phyloP scores from a whole-genome alignment of 2,797 vertebrate species.

The Lepidocolaptes lacrymiger region DNA sequence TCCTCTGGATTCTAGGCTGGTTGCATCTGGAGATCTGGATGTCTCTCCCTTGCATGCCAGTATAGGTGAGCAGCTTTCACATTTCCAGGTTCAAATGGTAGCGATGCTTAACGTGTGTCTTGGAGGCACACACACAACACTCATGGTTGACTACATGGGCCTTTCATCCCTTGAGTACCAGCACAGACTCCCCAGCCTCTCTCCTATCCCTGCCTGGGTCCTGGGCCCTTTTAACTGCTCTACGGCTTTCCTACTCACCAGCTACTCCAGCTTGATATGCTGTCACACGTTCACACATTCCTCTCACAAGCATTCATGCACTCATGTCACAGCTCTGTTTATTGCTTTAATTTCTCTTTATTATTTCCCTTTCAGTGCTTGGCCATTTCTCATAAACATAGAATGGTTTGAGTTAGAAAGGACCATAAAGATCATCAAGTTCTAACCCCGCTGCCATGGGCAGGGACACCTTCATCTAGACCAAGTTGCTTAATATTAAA shows the following conservation, averaged over 20 bases:
- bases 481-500: not conserved
- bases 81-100: not conserved
- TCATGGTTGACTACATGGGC: too few relatives aligned
- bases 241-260: fast-evolving
- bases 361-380: not conserved
- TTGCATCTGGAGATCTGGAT: not conserved
- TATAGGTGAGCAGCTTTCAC: not conserved
- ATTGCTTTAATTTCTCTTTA: not conserved
- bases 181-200: not conserved
- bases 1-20: not conserved
- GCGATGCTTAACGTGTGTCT: fast-evolving
- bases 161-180: not conserved
- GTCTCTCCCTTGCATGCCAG: fast-evolving
- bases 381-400: not conserved
- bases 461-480: not conserved
- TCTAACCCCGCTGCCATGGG: not conserved
- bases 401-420: not conserved
- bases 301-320: not conserved
- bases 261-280: not conserved
- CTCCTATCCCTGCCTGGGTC: not conserved
- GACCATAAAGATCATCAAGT: not conserved
- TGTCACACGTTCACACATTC: fast-evolving
- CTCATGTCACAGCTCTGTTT: not conserved
- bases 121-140: fast-evolving
- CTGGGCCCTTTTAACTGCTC: not conserved